phyloP scores from a whole-genome alignment of 2,888 invertebrate species.

The Dicyrtomina minuta region DNA sequence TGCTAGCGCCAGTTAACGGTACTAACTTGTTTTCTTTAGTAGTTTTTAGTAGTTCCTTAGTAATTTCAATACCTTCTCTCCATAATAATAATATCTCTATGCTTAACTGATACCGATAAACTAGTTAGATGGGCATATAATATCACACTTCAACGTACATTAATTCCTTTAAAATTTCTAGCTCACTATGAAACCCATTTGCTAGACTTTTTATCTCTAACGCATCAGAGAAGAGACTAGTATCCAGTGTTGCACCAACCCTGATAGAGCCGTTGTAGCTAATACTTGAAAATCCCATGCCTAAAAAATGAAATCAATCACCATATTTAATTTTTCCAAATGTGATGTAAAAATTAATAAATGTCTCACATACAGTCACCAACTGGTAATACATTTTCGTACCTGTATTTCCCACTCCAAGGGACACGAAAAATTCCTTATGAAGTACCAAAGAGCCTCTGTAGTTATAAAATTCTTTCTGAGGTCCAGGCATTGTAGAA shows the following conservation, averaged over 20 bases:
- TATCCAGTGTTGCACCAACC: neutral
- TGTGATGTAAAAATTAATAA: neutral
- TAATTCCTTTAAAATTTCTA: neutral
- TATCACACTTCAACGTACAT: no score
- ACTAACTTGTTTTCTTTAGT: no score
- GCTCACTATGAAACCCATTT: neutral
- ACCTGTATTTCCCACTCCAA: slow-evolving; percentile 10
- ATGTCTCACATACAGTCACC: no score
- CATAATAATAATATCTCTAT: no score
- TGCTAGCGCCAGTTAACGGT: no score
- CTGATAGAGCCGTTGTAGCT: neutral
- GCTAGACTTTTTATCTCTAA: neutral
- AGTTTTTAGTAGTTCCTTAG: no score
- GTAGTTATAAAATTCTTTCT: neutral
- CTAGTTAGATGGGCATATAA: no score
- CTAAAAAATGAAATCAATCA: neutral
- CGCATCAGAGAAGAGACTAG: neutral
- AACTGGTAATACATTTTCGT: no score
- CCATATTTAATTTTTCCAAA: no score
- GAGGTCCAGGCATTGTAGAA: slow-evolving; percentile 21
- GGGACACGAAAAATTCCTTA: slow-evolving; percentile 3
- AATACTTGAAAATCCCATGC: slow-evolving; percentile 9
- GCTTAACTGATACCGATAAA: no score
- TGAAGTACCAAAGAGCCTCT: neutral
- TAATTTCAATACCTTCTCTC: no score